Evolutionary conservation across 2,888 invertebrate species (phyloP), one percentile per base, ranked within the genome.

Genomic region (Gari tellinella): DNA sequence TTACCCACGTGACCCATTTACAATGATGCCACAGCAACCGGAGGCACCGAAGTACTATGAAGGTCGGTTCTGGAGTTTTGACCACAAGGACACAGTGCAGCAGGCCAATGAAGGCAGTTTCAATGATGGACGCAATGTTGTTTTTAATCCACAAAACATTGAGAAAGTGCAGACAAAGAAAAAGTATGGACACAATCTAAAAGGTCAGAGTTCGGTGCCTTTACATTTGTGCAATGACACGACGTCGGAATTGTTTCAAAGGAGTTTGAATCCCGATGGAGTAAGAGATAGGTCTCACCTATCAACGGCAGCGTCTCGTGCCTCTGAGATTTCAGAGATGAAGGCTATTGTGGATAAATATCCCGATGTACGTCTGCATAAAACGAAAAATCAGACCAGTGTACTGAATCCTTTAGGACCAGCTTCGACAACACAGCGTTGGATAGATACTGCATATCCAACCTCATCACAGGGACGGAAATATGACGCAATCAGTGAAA

Each of bases 1-100:
- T 25, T 91, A 89, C 58, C 91, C 91, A 5, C 75, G 90, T 12
- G 90, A 91, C 72, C 85, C 86, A 37, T 90, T 86, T 68, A 90
- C 90, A 2, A 84, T 86, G 82, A 82, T 88, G 84, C 88, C 88
- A 0, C 75, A 65, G 26, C 65, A 72, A 2, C 60, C 72, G 40
- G 74, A 72, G 7, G 80, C 70, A 7, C 83, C 83, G 7, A 86
- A 82, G 52, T 86, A 74, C 67, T 87, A 68, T 69, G 83, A 83
- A 31, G 87, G 87, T 3, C 81, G 83, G 61, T 79, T 79, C 38
- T 74, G 82, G 53, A 72, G 62, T 17, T 72, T 52, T 15, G 69
- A 72, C 43, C 66, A 72, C 26, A 68, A 64, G 19, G 79, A 79
- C 19, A 52, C 41, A 26, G 56, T 69, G 1, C 43, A 66, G 48